Base-by-base conservation (phyloP, 1,140 invertebrate species). In the Pemphigus obesinymphae region DNA sequence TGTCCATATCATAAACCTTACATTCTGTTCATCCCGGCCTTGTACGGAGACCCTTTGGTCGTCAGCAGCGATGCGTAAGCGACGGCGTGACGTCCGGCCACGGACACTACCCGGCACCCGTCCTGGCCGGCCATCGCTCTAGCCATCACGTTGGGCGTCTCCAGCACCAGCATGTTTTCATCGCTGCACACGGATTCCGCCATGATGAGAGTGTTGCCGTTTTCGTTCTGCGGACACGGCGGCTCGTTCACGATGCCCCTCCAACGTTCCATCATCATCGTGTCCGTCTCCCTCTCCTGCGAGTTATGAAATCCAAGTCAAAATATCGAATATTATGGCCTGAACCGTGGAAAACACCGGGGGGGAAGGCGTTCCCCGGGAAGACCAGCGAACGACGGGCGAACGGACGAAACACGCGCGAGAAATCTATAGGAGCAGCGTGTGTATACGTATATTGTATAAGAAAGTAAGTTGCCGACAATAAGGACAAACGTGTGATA, bases 131-230 rank as follows among this genome's bases (percentile, higher is more conserved):
- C 17, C 73, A 82, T 80, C 1, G 76, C 61, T 17, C 43, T 68
- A 13, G 82, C 76, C 50, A 83, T 82, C 31, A 83, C 82, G 31
- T 73, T 80, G 0, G 83, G 83, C 13, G 83, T 81, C 55, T 83
- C 83, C 26, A 83, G 53, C 17, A 82, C 68, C 20, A 83, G 45
- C 0, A 80, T 20, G 26, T 48, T 29, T 2, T 26, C 6, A 26
- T 82, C 78, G 50, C 23, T 20, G 55, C 83, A 83, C 15, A 83
- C 58, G 3, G 55, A 20, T 13, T 70, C 63, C 23, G 83, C 83
- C 40, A 83, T 75, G 13, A 58, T 37, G 6, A 53, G 15, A 17
- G 43, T 66, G 43, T 23, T 23, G 15, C 63, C 50, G 20, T 20
- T 6, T 5, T 81, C 43, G 29, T 66, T 23, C 26, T 63, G 34